Base-by-base conservation (phyloP, 2,113 vertebrate genomes). In the Cryptomyrus ogoouensis region DNA sequence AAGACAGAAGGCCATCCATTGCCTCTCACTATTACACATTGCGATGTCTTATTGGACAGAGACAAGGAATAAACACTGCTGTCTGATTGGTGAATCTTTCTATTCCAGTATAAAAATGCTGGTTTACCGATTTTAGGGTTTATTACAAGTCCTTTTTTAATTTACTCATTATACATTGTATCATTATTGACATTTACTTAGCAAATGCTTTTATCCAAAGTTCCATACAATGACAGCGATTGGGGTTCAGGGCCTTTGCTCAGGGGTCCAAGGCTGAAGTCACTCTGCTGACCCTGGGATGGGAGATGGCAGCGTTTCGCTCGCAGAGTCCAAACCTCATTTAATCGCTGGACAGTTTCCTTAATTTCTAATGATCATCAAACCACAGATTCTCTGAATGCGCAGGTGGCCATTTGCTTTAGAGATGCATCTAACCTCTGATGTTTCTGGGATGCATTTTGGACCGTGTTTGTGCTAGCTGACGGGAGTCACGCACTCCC, bases 21-120 rank as follows among this genome's bases (percentile, higher is more conserved):
- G 95, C 95, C 95, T 95, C 92, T 91, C 89, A 91, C 94, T 94
- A 94, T 94, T 95, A 93, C 94, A 95, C 94, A 93, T 95, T 96
- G 31, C 1, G 94, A 94, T 93, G 94, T 5, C 4, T 53, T 94
- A 93, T 94, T 93, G 93, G 94, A 93, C 91, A 91, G 91, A 83
- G 88, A 85, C 80, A 12, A 17, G 87, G 50, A 42, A 46, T 49
- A 56, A 58, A 89, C 27, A 21, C 62, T 24, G 52, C 27, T 74
- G 24, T 50, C 15, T 49, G 6, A 21, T 89, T 35, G 56, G n/a
- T 87, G 15, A 88, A 39, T 91, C 89, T 92, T 91, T 94, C 93
- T 93, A 49, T 88, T 91, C 91, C 91, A 91, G 53, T 52, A 88
- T 70, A 91, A 88, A 92, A 94, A 90, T 77, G 31, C 87, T 53